phyloP scores from a whole-genome alignment of 2,797 vertebrate genomes.

The Brotula barbata region DNA sequence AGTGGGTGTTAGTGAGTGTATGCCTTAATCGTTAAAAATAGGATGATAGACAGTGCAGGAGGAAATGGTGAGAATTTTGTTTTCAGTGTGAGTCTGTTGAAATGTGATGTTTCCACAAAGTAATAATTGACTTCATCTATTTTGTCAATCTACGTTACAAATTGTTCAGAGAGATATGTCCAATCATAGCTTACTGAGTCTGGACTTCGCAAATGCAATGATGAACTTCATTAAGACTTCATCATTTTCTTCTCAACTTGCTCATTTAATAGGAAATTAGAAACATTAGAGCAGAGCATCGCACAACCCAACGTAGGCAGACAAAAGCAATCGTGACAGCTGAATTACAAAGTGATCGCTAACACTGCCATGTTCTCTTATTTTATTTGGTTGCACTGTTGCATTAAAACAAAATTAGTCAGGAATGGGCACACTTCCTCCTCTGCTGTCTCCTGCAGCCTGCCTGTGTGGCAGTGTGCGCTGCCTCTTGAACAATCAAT shows the following conservation, averaged over 20 bases:
- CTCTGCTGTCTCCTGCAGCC: constrained; percentile 63
- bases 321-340: not conserved
- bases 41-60: not conserved
- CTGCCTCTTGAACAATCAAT: constrained; percentile 81
- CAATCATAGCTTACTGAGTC: too few species aligned
- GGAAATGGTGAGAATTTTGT: not conserved
- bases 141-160: too few species aligned
- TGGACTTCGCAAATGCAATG: too few species aligned
- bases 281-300: too few species aligned
- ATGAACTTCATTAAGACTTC: not conserved
- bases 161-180: too few species aligned
- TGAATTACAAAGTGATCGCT: constrained; percentile 5
- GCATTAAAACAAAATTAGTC: constrained; percentile 53
- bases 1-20: too few species aligned
- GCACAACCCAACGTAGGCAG: too few species aligned
- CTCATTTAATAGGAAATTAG: constrained; percentile 47
- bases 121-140: too few species aligned
- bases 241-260: constrained; percentile 28
- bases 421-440: constrained; percentile 53
- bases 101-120: not conserved
- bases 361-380: constrained; percentile 8
- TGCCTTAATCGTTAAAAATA: not conserved
- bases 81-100: not conserved
- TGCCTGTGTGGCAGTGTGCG: constrained; percentile 67
- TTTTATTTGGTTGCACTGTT: constrained; percentile 19